Conservation (phyloP, 1,140 invertebrate genomes). For the Drosophila pectinifera region DNA sequence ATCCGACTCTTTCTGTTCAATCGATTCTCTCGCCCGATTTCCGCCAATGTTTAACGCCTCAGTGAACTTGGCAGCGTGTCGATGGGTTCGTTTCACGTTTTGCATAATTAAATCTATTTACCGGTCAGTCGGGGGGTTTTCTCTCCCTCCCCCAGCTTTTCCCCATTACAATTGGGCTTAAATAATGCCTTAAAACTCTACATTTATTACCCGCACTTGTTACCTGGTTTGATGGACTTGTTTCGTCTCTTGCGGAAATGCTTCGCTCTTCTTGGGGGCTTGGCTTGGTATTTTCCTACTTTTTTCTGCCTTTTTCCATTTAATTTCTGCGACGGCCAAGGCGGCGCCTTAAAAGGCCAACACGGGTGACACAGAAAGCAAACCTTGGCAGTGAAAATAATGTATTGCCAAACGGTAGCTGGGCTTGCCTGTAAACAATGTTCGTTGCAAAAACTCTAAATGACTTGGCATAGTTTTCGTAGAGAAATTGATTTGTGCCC, state of each 20-base stretch:
- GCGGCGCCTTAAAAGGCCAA: constrained; percentile 59
- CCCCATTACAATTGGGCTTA: constrained; percentile 13
- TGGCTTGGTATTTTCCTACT: constrained; percentile 4
- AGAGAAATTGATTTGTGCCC: constrained; percentile 38
- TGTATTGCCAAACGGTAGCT: constrained; percentile 37
- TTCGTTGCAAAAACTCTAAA: constrained; percentile 17
- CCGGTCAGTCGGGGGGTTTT: constrained; percentile 41
- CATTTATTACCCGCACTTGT: constrained; percentile 34
- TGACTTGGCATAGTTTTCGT: constrained; percentile 46
- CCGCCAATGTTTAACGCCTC: constrained; percentile 50
- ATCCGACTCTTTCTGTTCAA: constrained; percentile 26
- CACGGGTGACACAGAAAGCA: constrained; percentile 47
- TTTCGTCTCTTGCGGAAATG: constrained; percentile 43
- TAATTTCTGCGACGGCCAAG: constrained; percentile 11
- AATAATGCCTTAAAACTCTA: constrained; percentile 34
- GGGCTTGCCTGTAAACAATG: constrained; percentile 33
- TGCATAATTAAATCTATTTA: constrained; percentile 66
- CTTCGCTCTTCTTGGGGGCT: constrained; percentile 24
- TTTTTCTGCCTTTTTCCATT: background rate
- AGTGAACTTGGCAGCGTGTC: constrained; percentile 46
- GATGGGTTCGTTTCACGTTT: constrained; percentile 43
- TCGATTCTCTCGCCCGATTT: constrained; percentile 56
- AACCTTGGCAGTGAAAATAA: constrained; percentile 63
- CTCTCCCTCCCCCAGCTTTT: background rate
- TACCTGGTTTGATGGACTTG: constrained; percentile 37